Percentiles rank a stretch among this genome's conserved stretches.
Conservation (phyloP, 2,797 vertebrate species). For the Argyrosomus regius region DNA sequence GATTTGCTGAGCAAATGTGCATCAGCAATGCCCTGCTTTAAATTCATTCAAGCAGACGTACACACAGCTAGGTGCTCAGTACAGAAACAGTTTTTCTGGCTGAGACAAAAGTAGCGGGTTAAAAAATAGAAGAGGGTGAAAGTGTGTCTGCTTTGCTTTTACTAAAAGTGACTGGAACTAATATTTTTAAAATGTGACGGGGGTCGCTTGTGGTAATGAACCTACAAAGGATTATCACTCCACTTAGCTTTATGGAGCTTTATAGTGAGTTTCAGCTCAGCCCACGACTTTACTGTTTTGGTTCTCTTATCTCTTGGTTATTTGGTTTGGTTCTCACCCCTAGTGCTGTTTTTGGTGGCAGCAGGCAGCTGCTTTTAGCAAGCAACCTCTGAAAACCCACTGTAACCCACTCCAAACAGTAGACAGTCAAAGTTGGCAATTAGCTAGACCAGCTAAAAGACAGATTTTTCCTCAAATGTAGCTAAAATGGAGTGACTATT, state of each 20-base stretch:
- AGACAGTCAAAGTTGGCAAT: background rate
- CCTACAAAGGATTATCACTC: background rate
- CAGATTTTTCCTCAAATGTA: background rate
- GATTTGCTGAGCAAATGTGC: constrained; percentile 13
- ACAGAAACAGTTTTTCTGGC: background rate
- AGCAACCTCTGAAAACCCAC: background rate
- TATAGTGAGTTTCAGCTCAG: background rate
- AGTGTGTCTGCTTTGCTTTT: background rate
- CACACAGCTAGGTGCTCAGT: background rate
- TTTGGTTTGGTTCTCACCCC: too few relatives aligned
- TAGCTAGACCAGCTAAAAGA: background rate
- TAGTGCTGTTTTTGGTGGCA: background rate
- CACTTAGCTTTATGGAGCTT: too few relatives aligned
- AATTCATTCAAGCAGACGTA: constrained; percentile 6
- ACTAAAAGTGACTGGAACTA: background rate
- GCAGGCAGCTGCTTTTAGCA: background rate
- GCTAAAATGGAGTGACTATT: background rate
- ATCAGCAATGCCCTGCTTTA: constrained; percentile 11
- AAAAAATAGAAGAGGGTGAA: background rate
- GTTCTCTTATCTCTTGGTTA: too few relatives aligned
- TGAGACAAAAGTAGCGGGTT: background rate
- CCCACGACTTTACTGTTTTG: too few relatives aligned
- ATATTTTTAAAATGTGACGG: background rate
- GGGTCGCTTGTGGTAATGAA: background rate
- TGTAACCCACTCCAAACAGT: background rate